Evolutionary conservation across 2,888 invertebrate genomes (phyloP).

Genomic region (Athrips mouffetella): DNA sequence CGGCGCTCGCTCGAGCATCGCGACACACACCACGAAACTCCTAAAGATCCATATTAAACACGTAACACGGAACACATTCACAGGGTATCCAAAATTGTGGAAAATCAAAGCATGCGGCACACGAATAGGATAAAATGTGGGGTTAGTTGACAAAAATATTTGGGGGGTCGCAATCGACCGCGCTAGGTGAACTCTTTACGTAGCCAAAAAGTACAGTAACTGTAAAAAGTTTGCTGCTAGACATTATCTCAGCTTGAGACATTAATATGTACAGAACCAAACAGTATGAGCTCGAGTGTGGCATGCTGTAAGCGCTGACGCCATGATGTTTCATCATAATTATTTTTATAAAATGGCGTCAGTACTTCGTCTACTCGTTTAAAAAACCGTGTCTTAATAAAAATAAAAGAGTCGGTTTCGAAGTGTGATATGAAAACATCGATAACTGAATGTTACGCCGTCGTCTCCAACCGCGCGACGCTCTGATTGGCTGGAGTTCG

Average conservation of each 20-base stretch:
- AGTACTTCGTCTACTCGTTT: constrained; percentile 29
- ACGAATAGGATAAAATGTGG: constrained; percentile 44
- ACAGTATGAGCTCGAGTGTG: constrained; percentile 45
- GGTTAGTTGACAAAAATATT: constrained; percentile 61
- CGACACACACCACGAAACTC: constrained; percentile 37
- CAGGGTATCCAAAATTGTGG: constrained; percentile 52
- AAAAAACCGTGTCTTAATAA: constrained; percentile 27
- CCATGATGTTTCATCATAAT: neutral
- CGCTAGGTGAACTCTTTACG: constrained; percentile 30
- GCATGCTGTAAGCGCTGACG: constrained; percentile 38
- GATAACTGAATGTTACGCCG: constrained; percentile 44
- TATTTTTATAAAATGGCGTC: constrained; percentile 24
- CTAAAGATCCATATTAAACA: constrained; percentile 38
- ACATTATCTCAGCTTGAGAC: constrained; percentile 26
- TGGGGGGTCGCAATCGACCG: constrained; percentile 56
- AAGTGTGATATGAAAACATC: constrained; percentile 60
- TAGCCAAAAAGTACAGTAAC: constrained; percentile 24
- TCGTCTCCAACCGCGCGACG: constrained; percentile 20
- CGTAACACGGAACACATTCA: constrained; percentile 62
- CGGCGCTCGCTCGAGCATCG: constrained; percentile 25
- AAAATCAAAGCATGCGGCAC: constrained; percentile 60
- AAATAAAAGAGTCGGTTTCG: constrained; percentile 39
- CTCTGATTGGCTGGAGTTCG: neutral
- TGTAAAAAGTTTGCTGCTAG: constrained; percentile 20
- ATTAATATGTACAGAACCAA: constrained; percentile 53